These are phyloP conservation scores for Sinella curviseta DNA, from an alignment of 1,140 invertebrate genomes.

Conservation along the genomic window DNA sequence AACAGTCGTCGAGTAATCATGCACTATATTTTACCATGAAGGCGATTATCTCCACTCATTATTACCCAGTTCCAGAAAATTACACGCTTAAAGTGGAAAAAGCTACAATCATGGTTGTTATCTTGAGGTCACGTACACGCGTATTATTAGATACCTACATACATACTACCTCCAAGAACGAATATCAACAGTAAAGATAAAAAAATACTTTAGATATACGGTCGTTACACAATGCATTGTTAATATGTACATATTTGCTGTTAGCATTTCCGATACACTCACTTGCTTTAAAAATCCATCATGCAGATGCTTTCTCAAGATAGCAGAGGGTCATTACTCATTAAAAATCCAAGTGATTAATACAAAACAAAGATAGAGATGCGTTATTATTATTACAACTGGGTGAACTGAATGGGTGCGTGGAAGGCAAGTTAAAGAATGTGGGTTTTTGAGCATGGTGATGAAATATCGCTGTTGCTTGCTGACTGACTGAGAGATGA, in stretches of 20 bases:
- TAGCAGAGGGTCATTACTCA: constrained; percentile 2
- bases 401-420: too few relatives aligned
- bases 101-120: neutral
- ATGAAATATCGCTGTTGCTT: too few relatives aligned
- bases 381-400: too few relatives aligned
- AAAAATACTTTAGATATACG: too few relatives aligned
- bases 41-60: neutral
- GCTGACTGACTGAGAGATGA: too few relatives aligned
- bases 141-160: neutral
- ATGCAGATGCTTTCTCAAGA: constrained; percentile 11
- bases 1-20: neutral
- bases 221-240: too few relatives aligned
- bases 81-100: neutral
- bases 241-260: neutral
- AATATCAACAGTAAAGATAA: too few relatives aligned
- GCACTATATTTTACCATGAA: neutral
- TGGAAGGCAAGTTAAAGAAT: too few relatives aligned
- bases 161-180: too few relatives aligned
- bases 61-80: constrained; percentile 10
- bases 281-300: neutral
- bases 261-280: neutral
- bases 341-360: constrained; percentile 7
- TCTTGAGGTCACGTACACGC: neutral
- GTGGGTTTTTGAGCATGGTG: neutral
- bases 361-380: neutral